Evolutionary conservation across 2,888 invertebrate species (phyloP), one percentile per base, ranked within the genome.

Genomic region (Scrobipalpa atriplicella): DNA sequence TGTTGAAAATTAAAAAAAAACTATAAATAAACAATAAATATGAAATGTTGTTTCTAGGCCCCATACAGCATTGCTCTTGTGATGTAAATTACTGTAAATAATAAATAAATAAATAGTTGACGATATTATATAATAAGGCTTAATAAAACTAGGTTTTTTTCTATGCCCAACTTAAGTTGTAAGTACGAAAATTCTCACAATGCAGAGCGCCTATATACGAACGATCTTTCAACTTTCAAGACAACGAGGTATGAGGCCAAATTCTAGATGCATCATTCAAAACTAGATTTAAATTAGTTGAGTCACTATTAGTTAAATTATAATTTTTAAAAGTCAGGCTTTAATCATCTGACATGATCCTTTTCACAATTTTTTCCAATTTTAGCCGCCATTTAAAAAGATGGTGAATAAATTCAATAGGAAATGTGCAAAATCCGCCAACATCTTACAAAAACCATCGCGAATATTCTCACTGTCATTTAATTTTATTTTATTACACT

Each of bases 71-170:
- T 79, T 73, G 78, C 81, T 80, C 82, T 82, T 88, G 90, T 89
- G 89, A 91, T 92, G 92, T 92, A 92, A 92, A 92, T 91, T 92
- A 90, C 86, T 92, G 92, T 92, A 92, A 83, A 90, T 91, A 89
- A 69, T 66, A 67, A 72, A 82, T 82, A 80, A 83, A 80, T 80
- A 83, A 81, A 78, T 79, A 74, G 71, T 75, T 75, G 21, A 21
- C 54, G 77, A 82, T 78, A 62, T 69, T 52, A 62, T 81, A 75
- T 78, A 13, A 13, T 89, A 89, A 88, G 87, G 77, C 86, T 76
- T 82, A 80, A 79, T 76, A 77, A 79, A 77, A 79, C 83, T 83
- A 76, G 76, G 71, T 76, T 75, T 77, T 78, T 80, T 77, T 73
- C 72, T 79, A 80, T 78, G 78, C 78, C 81, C 77, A 75, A 68